Evolutionary conservation across 2,113 vertebrate genomes (phyloP).

Genomic region (Corynorhinus townsendii): DNA sequence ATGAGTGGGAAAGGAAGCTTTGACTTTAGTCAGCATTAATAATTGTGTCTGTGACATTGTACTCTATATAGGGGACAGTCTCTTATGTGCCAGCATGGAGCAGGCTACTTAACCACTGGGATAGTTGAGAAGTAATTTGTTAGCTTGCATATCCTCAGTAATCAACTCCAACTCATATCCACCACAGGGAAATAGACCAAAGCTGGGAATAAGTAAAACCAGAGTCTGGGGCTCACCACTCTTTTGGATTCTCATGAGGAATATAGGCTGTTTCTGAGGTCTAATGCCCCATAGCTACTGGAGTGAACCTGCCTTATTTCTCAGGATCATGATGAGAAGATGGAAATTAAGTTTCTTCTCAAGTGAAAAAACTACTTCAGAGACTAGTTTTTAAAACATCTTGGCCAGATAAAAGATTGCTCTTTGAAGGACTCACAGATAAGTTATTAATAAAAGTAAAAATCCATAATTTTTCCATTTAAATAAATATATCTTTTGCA

Average conservation of each 20-base stretch:
- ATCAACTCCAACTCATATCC: neutral
- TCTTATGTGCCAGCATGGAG: neutral
- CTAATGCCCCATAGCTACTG: neutral
- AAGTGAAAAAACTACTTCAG: neutral
- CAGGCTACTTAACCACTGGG: neutral
- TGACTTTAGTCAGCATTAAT: neutral
- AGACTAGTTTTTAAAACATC: neutral
- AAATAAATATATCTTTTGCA: neutral
- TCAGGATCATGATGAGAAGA: neutral
- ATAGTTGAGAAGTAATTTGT: neutral
- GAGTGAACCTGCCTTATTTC: neutral
- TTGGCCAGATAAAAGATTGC: neutral
- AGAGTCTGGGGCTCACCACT: neutral
- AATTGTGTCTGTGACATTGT: neutral
- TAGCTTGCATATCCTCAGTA: neutral
- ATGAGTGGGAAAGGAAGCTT: neutral
- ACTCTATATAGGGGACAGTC: neutral
- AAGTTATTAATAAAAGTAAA: constrained; percentile 9
- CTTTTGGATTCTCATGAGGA: neutral
- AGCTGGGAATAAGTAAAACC: neutral
- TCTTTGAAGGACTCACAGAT: neutral
- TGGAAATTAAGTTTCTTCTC: neutral
- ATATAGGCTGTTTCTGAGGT: neutral
- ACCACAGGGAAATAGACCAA: neutral
- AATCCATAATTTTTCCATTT: constrained; percentile 5